Conservation (phyloP, 2,888 invertebrate genomes). For the Phengaris arion region DNA sequence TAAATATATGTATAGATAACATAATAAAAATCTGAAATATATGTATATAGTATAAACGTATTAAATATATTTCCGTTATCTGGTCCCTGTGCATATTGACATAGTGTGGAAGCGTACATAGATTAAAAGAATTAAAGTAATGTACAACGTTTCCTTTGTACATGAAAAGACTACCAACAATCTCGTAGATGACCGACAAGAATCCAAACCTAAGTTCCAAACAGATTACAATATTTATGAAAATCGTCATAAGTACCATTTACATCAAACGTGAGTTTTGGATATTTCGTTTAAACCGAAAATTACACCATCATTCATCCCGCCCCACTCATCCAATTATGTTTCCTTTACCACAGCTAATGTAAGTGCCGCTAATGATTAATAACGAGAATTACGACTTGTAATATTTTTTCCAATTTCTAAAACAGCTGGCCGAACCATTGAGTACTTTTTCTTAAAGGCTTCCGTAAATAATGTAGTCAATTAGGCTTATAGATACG, state of each 20-base stretch:
- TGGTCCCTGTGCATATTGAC: too few species aligned
- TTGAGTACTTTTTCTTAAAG: too few species aligned
- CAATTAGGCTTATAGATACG: too few species aligned
- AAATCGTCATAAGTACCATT: background rate
- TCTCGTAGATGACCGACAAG: background rate
- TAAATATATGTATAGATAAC: too few species aligned
- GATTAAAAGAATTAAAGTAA: too few species aligned
- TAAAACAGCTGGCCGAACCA: background rate
- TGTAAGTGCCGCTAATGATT: slow-evolving; percentile 1
- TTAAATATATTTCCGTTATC: too few species aligned
- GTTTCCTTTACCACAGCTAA: background rate
- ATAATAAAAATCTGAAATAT: too few species aligned
- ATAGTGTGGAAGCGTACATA: too few species aligned
- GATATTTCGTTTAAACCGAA: background rate
- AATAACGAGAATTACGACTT: background rate
- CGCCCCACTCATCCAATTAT: background rate
- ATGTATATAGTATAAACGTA: too few species aligned
- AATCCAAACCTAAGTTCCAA: background rate
- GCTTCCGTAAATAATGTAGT: too few species aligned
- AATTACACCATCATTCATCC: slow-evolving; percentile 2
- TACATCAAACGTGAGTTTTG: background rate
- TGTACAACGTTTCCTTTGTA: too few species aligned
- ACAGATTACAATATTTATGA: background rate
- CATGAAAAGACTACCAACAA: too few species aligned
- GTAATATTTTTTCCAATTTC: slow-evolving; percentile 1